Conservation (phyloP, 2,888 invertebrate genomes). For the Nesidiocoris tenuis region DNA sequence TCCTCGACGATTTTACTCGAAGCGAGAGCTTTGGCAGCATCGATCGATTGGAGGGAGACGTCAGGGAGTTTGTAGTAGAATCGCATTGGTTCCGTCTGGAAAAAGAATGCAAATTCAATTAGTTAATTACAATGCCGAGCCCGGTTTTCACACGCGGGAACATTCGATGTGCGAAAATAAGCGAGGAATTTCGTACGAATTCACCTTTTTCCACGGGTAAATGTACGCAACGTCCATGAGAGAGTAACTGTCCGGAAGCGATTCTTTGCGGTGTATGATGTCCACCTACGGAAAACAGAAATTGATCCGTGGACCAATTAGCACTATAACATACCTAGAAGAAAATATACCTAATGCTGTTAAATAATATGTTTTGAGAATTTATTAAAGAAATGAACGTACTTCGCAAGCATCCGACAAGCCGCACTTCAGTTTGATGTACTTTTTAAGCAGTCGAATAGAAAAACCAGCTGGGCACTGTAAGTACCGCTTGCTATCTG, state of each 20-base stretch:
- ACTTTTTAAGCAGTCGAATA: conserved; percentile 84
- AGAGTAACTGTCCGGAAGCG: conserved; percentile 82
- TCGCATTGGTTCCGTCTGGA: conserved; percentile 72
- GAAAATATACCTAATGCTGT: too few relatives aligned
- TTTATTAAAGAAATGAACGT: too few relatives aligned
- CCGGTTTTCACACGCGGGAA: too few relatives aligned
- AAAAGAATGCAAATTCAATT: conserved; percentile 46
- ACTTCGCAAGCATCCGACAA: conserved; percentile 57
- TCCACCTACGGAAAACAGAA: conserved; percentile 62
- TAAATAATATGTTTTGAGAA: too few relatives aligned
- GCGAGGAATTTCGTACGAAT: too few relatives aligned
- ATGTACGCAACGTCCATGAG: conserved; percentile 94
- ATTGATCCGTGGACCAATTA: too few relatives aligned
- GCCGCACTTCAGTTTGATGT: conserved; percentile 81
- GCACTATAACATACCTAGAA: too few relatives aligned
- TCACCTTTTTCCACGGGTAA: conserved; percentile 87
- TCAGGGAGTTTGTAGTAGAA: conserved; percentile 67
- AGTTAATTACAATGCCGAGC: too few relatives aligned
- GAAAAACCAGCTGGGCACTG: conserved; percentile 90
- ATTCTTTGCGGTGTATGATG: conserved; percentile 82
- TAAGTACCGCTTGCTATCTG: conserved; percentile 67
- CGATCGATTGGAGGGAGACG: conserved; percentile 45
- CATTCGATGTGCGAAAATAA: too few relatives aligned
- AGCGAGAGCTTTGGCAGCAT: conserved; percentile 35
- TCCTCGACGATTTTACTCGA: conserved; percentile 26